phyloP scores from a whole-genome alignment of 2,797 vertebrate genomes.

The Zalophus californianus region DNA sequence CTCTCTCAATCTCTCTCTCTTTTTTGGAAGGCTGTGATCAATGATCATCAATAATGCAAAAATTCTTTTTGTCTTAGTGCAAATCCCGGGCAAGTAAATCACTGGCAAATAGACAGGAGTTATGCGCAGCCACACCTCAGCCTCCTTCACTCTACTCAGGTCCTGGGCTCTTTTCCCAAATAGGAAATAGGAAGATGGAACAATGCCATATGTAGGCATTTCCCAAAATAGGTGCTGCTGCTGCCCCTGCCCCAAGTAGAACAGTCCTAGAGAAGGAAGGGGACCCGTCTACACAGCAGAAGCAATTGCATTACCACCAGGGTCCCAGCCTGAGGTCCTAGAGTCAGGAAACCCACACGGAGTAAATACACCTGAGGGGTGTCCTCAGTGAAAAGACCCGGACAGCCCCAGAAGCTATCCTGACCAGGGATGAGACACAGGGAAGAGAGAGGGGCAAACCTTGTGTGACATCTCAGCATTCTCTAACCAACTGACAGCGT shows the following conservation, averaged over 20 bases:
- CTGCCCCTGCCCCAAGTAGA: neutral
- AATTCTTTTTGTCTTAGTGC: constrained; percentile 72
- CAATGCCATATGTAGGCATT: constrained; percentile 13
- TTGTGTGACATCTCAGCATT: too few relatives aligned
- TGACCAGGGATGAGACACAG: neutral
- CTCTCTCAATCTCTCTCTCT: constrained; percentile 54
- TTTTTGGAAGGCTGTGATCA: constrained; percentile 76
- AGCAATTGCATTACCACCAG: neutral
- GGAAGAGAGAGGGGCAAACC: neutral
- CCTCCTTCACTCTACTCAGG: constrained; percentile 8
- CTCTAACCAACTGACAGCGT: neutral
- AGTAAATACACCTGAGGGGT: neutral
- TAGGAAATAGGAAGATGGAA: constrained; percentile 32
- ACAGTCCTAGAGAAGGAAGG: neutral
- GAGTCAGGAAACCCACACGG: neutral
- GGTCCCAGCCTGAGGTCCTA: neutral
- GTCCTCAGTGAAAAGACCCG: neutral
- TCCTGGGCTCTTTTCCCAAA: constrained; percentile 56
- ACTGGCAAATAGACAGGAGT: constrained; percentile 44
- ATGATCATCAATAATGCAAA: constrained; percentile 82
- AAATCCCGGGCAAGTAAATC: constrained; percentile 77
- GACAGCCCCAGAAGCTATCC: neutral
- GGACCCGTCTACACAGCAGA: neutral
- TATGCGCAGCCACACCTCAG: constrained; percentile 52
- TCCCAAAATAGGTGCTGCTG: constrained; percentile 19